Evolutionary conservation across 2,113 vertebrate species (phyloP).

Genomic region (Corythornis madagascariensis): DNA sequence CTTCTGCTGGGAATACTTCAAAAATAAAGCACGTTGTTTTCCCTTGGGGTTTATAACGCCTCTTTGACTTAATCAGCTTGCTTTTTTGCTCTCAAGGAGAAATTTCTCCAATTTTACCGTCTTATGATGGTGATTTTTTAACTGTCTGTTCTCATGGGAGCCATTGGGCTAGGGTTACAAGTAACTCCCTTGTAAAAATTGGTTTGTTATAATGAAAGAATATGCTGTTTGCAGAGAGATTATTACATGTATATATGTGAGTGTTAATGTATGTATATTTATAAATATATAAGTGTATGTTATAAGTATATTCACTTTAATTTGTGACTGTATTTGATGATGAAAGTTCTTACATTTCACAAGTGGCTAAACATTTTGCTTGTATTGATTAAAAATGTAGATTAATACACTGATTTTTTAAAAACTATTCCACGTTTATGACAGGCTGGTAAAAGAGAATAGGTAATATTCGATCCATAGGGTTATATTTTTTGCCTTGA

Average conservation of each 20-base stretch:
- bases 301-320: not conserved
- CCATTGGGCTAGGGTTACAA: conserved; percentile 21
- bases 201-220: conserved; percentile 27
- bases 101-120: conserved; percentile 62
- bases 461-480: not conserved
- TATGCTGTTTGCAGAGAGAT: not conserved
- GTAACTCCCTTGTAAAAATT: conserved; percentile 19
- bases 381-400: not conserved
- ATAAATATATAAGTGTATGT: not conserved
- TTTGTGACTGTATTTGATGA: not conserved
- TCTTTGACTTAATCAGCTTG: conserved; percentile 77
- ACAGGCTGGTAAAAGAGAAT: not conserved
- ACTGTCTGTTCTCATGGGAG: conserved; percentile 34
- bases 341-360: not conserved
- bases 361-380: not conserved
- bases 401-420: not conserved
- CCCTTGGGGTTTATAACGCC: conserved; percentile 65
- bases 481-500: not conserved
- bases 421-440: not conserved
- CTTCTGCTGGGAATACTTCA: conserved; percentile 73
- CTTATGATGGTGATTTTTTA: conserved; percentile 40
- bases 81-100: conserved; percentile 69
- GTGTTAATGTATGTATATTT: not conserved
- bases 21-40: conserved; percentile 68
- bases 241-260: not conserved